phyloP scores from a whole-genome alignment of 2,113 vertebrate genomes.

The Agapornis roseicollis region DNA sequence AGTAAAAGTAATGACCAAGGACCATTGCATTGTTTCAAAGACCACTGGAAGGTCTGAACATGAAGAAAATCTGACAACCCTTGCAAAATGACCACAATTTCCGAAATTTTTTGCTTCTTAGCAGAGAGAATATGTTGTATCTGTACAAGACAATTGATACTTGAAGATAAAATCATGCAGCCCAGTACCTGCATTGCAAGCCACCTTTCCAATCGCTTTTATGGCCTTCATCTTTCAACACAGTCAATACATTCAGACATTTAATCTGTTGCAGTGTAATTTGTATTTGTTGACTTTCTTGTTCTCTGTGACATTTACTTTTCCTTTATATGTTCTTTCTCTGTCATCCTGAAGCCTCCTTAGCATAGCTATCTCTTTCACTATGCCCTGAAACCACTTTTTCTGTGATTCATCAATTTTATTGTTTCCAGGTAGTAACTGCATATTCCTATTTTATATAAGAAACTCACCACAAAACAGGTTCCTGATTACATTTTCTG shows the following conservation, averaged over 20 bases:
- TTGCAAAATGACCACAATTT: background rate
- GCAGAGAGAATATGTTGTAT: background rate
- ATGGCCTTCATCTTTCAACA: background rate
- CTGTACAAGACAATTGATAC: background rate
- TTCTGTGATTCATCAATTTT: background rate
- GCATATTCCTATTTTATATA: background rate
- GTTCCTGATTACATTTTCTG: background rate
- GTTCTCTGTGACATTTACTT: conserved; percentile 17
- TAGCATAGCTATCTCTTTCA: background rate
- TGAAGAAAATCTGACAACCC: background rate
- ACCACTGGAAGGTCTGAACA: background rate
- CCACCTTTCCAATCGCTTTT: background rate
- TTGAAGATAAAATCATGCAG: background rate
- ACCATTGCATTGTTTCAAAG: background rate
- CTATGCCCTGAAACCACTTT: background rate
- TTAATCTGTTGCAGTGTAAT: background rate
- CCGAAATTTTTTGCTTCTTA: background rate
- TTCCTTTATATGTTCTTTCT: conserved; percentile 1
- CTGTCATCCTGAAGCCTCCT: background rate
- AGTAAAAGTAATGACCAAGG: background rate
- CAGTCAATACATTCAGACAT: background rate
- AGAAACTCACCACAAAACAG: background rate
- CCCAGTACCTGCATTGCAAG: background rate
- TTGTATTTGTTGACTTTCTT: background rate
- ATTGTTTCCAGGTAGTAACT: background rate